Evolutionary conservation across 2,797 vertebrate genomes (phyloP).

Genomic region (Myripristis murdjan): DNA sequence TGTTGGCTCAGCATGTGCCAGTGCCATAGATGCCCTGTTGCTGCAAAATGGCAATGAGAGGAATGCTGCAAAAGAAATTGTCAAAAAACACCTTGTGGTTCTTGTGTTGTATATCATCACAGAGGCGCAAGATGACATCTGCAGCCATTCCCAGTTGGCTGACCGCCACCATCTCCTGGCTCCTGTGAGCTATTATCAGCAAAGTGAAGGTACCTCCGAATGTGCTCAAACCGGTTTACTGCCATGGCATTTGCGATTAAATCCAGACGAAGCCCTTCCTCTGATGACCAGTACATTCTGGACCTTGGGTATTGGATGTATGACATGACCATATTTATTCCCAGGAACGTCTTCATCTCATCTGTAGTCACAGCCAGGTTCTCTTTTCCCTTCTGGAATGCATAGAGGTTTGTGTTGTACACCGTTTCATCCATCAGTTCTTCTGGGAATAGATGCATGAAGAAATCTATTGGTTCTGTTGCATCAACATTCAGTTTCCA

Average conservation of each 20-base stretch:
- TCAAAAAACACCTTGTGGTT: too few relatives aligned
- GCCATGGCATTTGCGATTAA: slow-evolving; percentile 41
- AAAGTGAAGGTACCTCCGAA: slow-evolving; percentile 42
- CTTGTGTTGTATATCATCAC: too few relatives aligned
- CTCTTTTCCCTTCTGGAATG: too few relatives aligned
- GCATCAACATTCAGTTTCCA: slow-evolving; percentile 33
- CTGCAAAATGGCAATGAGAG: slow-evolving; percentile 31
- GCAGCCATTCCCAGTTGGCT: slow-evolving; percentile 29
- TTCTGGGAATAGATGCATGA: slow-evolving; percentile 20
- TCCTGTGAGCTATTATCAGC: slow-evolving; percentile 24
- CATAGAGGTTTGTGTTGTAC: slow-evolving; percentile 37
- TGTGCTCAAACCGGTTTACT: slow-evolving; percentile 45
- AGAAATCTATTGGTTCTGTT: slow-evolving; percentile 26
- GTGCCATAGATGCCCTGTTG: slow-evolving; percentile 37
- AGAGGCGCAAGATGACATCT: slow-evolving; percentile 40
- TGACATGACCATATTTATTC: slow-evolving; percentile 29
- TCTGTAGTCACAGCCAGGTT: slow-evolving; percentile 16
- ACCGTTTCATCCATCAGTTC: slow-evolving; percentile 32
- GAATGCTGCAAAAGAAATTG: too few relatives aligned
- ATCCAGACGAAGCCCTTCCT: slow-evolving; percentile 24
- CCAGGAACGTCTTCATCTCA: slow-evolving; percentile 30
- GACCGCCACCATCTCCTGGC: slow-evolving; percentile 25
- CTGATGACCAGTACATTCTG: slow-evolving; percentile 51
- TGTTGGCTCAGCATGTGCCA: slow-evolving; percentile 39
- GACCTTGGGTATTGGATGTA: slow-evolving; percentile 35